These are phyloP conservation scores for Papilio polytes DNA, from an alignment of 1,140 invertebrate species.

Conservation along the genomic window DNA sequence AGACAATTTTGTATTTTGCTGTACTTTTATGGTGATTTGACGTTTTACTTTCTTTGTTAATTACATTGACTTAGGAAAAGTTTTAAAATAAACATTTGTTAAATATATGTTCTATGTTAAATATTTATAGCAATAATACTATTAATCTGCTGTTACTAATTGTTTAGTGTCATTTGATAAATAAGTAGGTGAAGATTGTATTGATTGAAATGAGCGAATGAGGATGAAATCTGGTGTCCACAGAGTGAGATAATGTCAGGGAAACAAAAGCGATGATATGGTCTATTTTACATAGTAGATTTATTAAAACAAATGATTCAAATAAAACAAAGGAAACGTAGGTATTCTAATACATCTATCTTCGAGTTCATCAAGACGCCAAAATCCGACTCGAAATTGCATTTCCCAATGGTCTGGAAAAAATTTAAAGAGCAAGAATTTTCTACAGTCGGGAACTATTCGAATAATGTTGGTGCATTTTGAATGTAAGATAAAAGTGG, in stretches of 20 bases:
- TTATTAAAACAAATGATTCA: not conserved
- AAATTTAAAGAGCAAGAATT: constrained; percentile 43
- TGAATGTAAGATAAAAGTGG: constrained; percentile 56
- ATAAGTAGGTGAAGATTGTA: too few relatives aligned
- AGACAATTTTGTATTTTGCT: not conserved
- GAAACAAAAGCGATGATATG: too few relatives aligned
- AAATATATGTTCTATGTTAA: too few relatives aligned
- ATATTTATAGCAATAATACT: too few relatives aligned
- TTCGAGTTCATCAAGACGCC: constrained; percentile 38
- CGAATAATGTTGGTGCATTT: constrained; percentile 55
- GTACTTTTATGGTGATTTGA: constrained; percentile 22
- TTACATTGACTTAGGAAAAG: not conserved
- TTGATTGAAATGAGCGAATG: too few relatives aligned
- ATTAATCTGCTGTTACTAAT: too few relatives aligned
- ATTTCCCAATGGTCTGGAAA: constrained; percentile 47
- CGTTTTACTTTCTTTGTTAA: not conserved
- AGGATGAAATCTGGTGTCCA: too few relatives aligned
- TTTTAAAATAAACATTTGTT: not conserved
- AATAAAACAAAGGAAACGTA: constrained; percentile 19
- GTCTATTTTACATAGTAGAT: not conserved
- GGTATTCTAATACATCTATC: constrained; percentile 34
- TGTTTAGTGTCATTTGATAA: too few relatives aligned
- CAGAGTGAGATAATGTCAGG: too few relatives aligned
- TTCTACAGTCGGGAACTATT: constrained; percentile 42
- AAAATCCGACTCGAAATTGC: constrained; percentile 48